phyloP scores from a whole-genome alignment of 2,888 invertebrate genomes.

The Amorpha juglandis region DNA sequence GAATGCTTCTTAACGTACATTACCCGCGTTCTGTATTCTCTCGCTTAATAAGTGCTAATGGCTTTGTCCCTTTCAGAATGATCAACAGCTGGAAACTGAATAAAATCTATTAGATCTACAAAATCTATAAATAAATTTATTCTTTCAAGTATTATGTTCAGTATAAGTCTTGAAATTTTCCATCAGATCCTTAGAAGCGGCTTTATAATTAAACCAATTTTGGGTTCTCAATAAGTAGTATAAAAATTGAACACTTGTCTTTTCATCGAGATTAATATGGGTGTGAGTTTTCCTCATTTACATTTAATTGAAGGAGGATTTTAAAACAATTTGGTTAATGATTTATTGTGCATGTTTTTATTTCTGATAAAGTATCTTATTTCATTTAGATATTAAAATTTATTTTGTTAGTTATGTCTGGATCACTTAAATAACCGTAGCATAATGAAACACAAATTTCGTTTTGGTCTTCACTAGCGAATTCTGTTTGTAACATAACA shows the following conservation, averaged over 20 bases:
- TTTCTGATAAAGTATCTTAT: not conserved
- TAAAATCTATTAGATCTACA: no score
- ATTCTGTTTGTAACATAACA: constrained; percentile 3
- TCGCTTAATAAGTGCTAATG: constrained; percentile 30
- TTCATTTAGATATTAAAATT: not conserved
- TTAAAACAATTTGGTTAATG: not conserved
- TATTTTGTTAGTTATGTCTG: not conserved
- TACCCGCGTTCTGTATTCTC: constrained; percentile 6
- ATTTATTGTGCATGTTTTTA: not conserved
- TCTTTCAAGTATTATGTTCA: no score
- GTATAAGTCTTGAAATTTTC: not conserved
- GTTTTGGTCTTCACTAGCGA: constrained; percentile 1
- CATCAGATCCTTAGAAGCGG: not conserved
- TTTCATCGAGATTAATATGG: not conserved
- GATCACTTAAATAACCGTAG: not conserved
- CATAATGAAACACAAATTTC: not conserved
- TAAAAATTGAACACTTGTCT: not conserved
- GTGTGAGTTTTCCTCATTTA: not conserved
- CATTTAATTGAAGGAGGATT: not conserved
- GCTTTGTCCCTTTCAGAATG: not conserved
- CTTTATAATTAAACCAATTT: not conserved
- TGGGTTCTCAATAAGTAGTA: not conserved
- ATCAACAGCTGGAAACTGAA: no score
- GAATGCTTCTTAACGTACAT: constrained; percentile 43
- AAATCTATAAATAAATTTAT: no score